A percentile compares a stretch with the other conserved stretches of the same genome.
Evolutionary conservation across 2,797 vertebrate genomes (phyloP).

Genomic region (Epinephelus coioides): DNA sequence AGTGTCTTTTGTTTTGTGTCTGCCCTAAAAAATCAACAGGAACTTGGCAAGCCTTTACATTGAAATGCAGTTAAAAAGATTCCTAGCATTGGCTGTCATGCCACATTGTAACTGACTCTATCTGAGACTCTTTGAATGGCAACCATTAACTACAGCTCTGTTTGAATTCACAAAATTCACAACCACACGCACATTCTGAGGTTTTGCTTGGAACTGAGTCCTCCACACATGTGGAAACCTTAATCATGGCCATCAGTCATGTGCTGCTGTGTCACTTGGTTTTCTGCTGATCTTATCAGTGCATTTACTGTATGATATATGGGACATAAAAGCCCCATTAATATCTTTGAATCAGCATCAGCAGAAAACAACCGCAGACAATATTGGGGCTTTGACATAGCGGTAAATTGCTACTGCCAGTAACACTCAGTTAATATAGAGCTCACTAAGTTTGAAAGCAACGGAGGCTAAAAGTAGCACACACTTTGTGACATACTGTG

Average conservation of each 20-base stretch:
- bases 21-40: neutral
- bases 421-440: neutral
- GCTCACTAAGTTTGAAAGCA: constrained; percentile 24
- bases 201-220: constrained; percentile 21
- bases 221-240: neutral
- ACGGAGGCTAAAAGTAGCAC: neutral
- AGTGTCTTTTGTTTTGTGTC: neutral
- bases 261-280: constrained; percentile 14
- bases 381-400: neutral
- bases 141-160: constrained; percentile 16
- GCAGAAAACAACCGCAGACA: neutral
- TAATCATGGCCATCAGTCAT: constrained; percentile 23
- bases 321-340: constrained; percentile 16
- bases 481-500: constrained; percentile 4
- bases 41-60: neutral
- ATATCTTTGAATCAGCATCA: constrained; percentile 24
- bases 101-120: neutral
- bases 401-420: neutral
- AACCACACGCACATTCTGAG: constrained; percentile 19
- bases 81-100: neutral
- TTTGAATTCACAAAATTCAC: neutral
- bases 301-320: constrained; percentile 12
- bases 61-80: neutral
- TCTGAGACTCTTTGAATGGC: neutral
- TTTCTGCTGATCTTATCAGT: constrained; percentile 32